These are phyloP conservation scores for Clinocottus analis DNA, from an alignment of 2,113 vertebrate species.

Conservation along the genomic window DNA sequence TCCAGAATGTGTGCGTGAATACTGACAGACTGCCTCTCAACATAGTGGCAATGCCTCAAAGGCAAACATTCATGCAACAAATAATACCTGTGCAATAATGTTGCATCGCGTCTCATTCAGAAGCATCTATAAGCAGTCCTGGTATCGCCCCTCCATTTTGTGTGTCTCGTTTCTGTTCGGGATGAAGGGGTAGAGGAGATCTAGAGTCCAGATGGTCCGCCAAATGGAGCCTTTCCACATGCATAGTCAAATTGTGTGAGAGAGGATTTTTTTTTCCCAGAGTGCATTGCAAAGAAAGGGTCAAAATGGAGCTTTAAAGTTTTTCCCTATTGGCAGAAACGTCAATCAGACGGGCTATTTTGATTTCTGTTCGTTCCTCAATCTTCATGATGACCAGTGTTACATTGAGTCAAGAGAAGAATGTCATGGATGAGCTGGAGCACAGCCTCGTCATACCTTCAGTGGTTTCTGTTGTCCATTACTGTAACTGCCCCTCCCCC, in stretches of 20 bases:
- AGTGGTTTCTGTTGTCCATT: not conserved
- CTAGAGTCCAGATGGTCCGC: conserved; percentile 29
- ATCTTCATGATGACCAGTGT: conserved; percentile 1
- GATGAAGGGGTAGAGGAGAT: conserved; percentile 17
- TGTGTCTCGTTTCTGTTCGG: conserved; percentile 31
- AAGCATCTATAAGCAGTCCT: not conserved
- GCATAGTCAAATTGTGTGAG: conserved; percentile 23
- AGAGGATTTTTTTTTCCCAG: not conserved
- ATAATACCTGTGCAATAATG: not conserved
- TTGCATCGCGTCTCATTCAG: not conserved
- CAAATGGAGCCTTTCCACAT: conserved; percentile 41
- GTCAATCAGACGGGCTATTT: not conserved
- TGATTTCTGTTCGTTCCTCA: not conserved
- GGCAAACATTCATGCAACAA: not conserved
- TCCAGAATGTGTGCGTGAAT: not conserved
- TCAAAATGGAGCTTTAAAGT: not conserved
- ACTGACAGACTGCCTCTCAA: not conserved
- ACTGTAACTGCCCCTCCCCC: not conserved
- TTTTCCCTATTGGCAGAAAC: not conserved
- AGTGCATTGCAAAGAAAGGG: conserved; percentile 3
- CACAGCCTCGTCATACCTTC: not conserved
- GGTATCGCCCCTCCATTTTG: conserved; percentile 12
- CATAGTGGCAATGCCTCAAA: not conserved
- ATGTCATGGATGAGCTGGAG: not conserved
- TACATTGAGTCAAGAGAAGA: not conserved